Conservation (phyloP, 2,113 vertebrate species). For the Acanthochromis polyacanthus region DNA sequence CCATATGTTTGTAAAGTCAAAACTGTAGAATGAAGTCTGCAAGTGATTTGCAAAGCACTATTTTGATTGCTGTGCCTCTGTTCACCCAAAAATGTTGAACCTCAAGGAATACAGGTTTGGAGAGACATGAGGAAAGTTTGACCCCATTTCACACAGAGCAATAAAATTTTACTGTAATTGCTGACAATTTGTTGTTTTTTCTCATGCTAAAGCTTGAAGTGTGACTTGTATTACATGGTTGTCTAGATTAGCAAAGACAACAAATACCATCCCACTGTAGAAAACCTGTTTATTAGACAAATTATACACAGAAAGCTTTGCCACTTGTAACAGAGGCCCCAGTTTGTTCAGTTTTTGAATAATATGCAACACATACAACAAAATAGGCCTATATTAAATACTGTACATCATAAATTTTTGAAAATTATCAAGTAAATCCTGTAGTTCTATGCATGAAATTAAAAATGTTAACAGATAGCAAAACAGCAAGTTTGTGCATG, state of each 20-base stretch:
- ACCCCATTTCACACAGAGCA: no score
- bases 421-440: constrained; percentile 96
- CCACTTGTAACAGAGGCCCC: constrained; percentile 99
- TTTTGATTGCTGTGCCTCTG: not conserved
- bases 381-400: constrained; percentile 99
- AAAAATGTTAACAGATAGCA: constrained; percentile 90
- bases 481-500: constrained; percentile 96
- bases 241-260: constrained; percentile 69
- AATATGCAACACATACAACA: constrained; percentile 99
- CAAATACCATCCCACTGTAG: constrained; percentile 89
- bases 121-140: not conserved
- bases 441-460: constrained; percentile 93
- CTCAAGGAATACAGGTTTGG: not conserved
- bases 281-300: constrained; percentile 99
- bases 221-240: not conserved
- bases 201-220: not conserved
- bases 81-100: not conserved
- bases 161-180: not conserved
- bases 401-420: constrained; percentile 94
- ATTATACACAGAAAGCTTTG: constrained; percentile 99
- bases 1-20: not conserved
- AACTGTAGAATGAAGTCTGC: not conserved
- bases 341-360: constrained; percentile 97
- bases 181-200: not conserved
- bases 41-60: not conserved